Base-by-base conservation (phyloP, 2,113 vertebrate species). In the Chelonoidis abingdonii region DNA sequence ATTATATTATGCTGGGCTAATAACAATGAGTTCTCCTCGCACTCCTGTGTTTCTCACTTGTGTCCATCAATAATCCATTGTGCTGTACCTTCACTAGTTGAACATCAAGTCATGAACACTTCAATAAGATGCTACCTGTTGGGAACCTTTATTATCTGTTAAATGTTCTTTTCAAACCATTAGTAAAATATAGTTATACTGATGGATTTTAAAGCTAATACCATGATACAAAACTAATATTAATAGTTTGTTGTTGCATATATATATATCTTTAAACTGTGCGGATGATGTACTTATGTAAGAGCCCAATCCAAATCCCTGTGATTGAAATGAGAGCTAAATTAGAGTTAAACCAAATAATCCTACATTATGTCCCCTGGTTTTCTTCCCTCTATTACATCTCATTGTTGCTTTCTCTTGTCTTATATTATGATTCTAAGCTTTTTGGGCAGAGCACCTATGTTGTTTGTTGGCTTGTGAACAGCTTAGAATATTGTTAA, bases 91-190 rank as follows among this genome's bases (percentile, higher is more conserved):
- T 92, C 92, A 56, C 59, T 78, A 72, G 92, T 75, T 90, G 96
- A 96, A 47, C 56, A 93, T 85, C 95, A 80, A 97, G 80, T 95
- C 89, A 96, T 93, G 93, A 98, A 93, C 47, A 97, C 92, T 97
- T 98, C 76, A 90, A 50, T 94, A 92, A 95, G 92, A 79, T 81
- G 83, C 86, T 95, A 88, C 95, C 96, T 93, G 89, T 91, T 91
- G 94, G 0, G 92, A 97, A 44, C 49, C 89, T 96, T 94, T 93
- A 62, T 93, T 87, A 84, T 13, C 54, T 87, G 89, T 0, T 90
- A 50, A 86, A 93, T 94, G 62, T 79, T 97, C 95, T 93, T 92
- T 87, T 82, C 78, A 57, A 94, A 41, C 69, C 87, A 56, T 93
- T 93, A 89, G 69, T 11, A 94, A 96, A 95, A 83, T 27, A 88